phyloP scores from a whole-genome alignment of 2,113 vertebrate genomes.

The Lepus americanus region DNA sequence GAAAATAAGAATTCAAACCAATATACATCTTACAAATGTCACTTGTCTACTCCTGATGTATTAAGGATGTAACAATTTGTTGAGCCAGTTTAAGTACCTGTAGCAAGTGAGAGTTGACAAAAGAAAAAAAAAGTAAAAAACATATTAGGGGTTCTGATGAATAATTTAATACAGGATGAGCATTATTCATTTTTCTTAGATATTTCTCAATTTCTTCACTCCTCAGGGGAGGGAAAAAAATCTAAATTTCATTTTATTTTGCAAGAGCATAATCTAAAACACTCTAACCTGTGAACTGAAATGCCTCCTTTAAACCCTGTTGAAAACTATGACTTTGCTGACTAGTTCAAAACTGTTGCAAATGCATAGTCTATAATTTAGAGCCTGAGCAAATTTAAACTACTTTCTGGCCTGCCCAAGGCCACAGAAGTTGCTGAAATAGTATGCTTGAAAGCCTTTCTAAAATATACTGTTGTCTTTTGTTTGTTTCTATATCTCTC shows the following conservation, averaged over 20 bases:
- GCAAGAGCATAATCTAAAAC: slow-evolving; percentile 56
- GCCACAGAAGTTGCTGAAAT: slow-evolving; percentile 74
- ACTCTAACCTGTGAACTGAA: slow-evolving; percentile 67
- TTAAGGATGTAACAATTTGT: not conserved
- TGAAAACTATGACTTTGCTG: slow-evolving; percentile 77
- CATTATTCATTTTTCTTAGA: slow-evolving; percentile 70
- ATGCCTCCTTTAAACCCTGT: slow-evolving; percentile 73
- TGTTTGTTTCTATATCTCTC: slow-evolving; percentile 50
- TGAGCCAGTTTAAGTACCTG: slow-evolving; percentile 1
- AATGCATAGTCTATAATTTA: slow-evolving; percentile 79
- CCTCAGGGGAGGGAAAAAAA: slow-evolving; percentile 48
- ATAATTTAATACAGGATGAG: slow-evolving; percentile 50
- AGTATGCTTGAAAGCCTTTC: slow-evolving; percentile 54
- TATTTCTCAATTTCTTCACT: slow-evolving; percentile 52
- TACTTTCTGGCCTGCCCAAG: slow-evolving; percentile 74
- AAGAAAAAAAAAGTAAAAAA: not conserved
- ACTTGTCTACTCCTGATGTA: not conserved
- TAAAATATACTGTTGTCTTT: slow-evolving; percentile 41
- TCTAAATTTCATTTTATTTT: slow-evolving; percentile 70
- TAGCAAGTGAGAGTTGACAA: slow-evolving; percentile 1
- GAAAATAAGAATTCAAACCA: slow-evolving; percentile 29
- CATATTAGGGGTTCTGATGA: slow-evolving; percentile 36
- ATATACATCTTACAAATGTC: not conserved
- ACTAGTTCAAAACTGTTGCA: slow-evolving; percentile 73
- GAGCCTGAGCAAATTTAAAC: slow-evolving; percentile 75